A percentile compares a stretch with the other conserved stretches of the same genome.
Evolutionary conservation across 2,113 vertebrate genomes (phyloP).

Genomic region (Tonatia bakeri): DNA sequence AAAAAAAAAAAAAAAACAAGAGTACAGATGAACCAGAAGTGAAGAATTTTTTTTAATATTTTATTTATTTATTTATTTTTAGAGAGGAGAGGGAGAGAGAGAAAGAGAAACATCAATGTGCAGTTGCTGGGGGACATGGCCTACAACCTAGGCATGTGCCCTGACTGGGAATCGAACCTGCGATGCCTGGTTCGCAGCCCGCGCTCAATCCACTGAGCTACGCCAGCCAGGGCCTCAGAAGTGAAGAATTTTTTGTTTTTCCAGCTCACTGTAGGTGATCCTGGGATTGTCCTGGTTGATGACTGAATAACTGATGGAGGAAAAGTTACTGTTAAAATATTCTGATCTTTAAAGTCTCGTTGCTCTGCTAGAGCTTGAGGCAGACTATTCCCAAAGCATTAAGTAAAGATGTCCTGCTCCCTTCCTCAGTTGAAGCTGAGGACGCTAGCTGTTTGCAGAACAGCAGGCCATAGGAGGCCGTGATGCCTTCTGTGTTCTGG

Average conservation of each 20-base stretch:
- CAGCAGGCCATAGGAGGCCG: neutral
- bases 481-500: neutral
- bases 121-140: too few relatives aligned
- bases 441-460: neutral
- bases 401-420: neutral
- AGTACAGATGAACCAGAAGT: too few relatives aligned
- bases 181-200: too few relatives aligned
- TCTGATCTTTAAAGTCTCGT: neutral
- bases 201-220: too few relatives aligned
- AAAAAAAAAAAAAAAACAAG: too few relatives aligned
- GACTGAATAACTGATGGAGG: neutral
- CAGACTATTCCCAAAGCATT: neutral
- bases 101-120: too few relatives aligned
- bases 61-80: too few relatives aligned
- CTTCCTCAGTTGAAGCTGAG: slow-evolving; percentile 28
- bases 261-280: neutral
- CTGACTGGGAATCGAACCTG: too few relatives aligned
- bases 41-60: too few relatives aligned
- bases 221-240: too few relatives aligned
- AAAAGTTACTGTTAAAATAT: neutral
- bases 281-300: neutral
- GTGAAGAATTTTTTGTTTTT: neutral
- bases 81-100: too few relatives aligned
- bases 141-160: too few relatives aligned
- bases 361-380: neutral